Conservation (phyloP, 1,140 invertebrate genomes). For the Philotrypesis tridentata region DNA sequence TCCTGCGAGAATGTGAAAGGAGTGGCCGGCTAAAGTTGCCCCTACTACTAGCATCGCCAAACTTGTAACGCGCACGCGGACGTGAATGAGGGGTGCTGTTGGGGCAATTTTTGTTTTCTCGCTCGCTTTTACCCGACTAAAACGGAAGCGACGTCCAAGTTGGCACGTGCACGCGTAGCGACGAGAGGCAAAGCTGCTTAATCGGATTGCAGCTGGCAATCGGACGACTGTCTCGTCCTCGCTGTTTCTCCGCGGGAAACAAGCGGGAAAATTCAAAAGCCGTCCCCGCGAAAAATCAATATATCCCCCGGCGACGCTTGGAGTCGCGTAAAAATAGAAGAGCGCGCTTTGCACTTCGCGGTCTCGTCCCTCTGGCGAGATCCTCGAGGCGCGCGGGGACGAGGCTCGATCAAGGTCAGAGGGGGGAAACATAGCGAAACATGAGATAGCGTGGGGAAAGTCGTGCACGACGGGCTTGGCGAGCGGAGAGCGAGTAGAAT, state of each 20-base stretch:
- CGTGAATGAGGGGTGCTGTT: background rate
- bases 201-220: no score
- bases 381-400: background rate
- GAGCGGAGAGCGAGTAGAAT: background rate
- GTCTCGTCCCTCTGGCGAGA: background rate
- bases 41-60: no score
- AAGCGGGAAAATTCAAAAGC: background rate
- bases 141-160: no score
- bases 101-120: no score
- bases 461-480: background rate
- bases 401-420: background rate
- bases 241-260: no score
- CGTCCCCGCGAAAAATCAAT: background rate
- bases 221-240: no score
- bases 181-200: no score
- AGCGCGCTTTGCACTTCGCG: background rate
- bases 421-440: background rate
- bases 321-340: background rate
- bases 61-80: background rate
- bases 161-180: no score
- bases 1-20: background rate
- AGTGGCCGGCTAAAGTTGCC: no score
- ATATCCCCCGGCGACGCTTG: background rate
- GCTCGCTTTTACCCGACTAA: no score
- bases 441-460: background rate